Base-by-base conservation (phyloP, 2,113 vertebrate genomes). In the Peromyscus polionotus region DNA sequence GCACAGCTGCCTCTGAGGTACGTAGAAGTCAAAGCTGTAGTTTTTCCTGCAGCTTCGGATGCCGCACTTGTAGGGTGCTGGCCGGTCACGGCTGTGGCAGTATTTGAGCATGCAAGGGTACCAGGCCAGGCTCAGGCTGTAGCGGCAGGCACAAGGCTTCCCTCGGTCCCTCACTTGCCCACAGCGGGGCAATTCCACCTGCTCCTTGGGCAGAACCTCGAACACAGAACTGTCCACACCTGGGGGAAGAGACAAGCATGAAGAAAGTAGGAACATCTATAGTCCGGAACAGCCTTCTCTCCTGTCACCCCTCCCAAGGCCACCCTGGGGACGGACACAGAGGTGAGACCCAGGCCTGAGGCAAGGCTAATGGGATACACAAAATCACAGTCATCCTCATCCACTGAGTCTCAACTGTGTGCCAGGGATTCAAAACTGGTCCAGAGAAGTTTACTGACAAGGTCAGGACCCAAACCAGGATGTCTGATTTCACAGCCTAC, bases 31-130 rank as follows among this genome's bases (percentile, higher is more conserved):
- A 4, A 99, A 99, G 96, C 98, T 98, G 98, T 99, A 99, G 98
- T 98, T 99, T 97, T 99, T 99, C 98, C 99, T 99, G 99, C 99
- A 99, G 98, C 99, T 99, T 97, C 99, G 99, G 97, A 99, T 99
- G 98, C 99, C 99, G 0, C 99, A 99, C 94, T 99, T 99, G 98
- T 99, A 99, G n/a, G 99, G 99, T 1, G 98, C 98, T 0, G 99
- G 98, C 93, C 98, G 99, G 14, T 99, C 99, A 0, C 99, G 99
- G 93, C 98, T 99, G 97, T 98, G 99, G 98, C 99, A 99, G 98
- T 99, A 99, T 96, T 99, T 99, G 36, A 99, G 99, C 98, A 99
- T 98, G 98, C 99, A 99, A 0, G 99, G 99, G 98, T 99, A 99
- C 99, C 99, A 99, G 99, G 99, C 99, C 94, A 99, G 99, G 91